Evolutionary conservation across 2,888 invertebrate genomes (phyloP).

Genomic region (Caradrina kadenii): DNA sequence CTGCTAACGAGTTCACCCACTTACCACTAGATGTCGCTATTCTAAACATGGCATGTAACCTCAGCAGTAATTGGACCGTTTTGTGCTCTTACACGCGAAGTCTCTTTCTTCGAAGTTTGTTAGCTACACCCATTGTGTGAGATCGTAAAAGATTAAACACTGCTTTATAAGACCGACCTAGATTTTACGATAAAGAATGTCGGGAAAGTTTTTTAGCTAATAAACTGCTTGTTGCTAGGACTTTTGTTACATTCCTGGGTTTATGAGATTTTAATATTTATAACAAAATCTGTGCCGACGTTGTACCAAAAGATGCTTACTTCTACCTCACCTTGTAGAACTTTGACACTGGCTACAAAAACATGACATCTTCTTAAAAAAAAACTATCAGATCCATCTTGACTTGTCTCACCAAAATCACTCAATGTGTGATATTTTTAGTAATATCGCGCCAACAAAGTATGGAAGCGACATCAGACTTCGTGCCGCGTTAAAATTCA

Average conservation of each 20-base stretch:
- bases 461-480: slow-evolving; percentile 45
- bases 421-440: slow-evolving; percentile 43
- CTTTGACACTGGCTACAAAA: too few relatives aligned
- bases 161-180: slow-evolving; percentile 51
- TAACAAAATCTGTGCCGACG: not conserved
- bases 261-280: not conserved
- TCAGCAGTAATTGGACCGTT: slow-evolving; percentile 57
- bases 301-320: not conserved
- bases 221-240: slow-evolving; percentile 13
- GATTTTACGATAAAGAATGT: slow-evolving; percentile 48
- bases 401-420: slow-evolving; percentile 2
- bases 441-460: slow-evolving; percentile 37
- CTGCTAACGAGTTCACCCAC: slow-evolving; percentile 35
- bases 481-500: slow-evolving; percentile 64
- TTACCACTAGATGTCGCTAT: slow-evolving; percentile 46
- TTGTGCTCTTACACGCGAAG: slow-evolving; percentile 38
- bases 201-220: slow-evolving; percentile 14
- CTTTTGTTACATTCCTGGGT: not conserved
- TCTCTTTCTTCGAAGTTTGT: slow-evolving; percentile 51
- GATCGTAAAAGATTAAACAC: slow-evolving; percentile 52
- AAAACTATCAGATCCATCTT: too few relatives aligned
- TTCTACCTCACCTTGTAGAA: too few relatives aligned
- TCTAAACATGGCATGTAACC: slow-evolving; percentile 41
- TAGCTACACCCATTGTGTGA: slow-evolving; percentile 52
- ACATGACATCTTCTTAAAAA: too few relatives aligned